Evolutionary conservation across 2,113 vertebrate species (phyloP).

Genomic region (Heterotis niloticus): DNA sequence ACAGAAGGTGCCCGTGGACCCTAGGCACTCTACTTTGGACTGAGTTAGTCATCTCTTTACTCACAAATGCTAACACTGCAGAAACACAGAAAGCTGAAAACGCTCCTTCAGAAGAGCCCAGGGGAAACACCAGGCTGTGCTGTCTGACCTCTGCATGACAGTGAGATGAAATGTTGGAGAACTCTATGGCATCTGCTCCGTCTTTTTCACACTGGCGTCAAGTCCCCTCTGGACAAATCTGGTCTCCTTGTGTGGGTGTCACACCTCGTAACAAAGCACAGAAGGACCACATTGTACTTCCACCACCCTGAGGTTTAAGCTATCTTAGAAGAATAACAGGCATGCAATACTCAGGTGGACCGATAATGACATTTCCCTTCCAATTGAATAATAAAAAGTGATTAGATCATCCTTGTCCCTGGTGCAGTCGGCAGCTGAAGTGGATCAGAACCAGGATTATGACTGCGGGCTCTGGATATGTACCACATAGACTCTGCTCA

Average conservation of each 20-base stretch:
- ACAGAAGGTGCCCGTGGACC: neutral
- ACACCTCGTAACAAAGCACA: neutral
- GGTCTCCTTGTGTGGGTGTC: neutral
- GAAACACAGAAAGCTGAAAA: too few species aligned
- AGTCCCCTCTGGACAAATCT: too few species aligned
- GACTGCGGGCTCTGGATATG: neutral
- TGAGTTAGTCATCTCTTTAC: neutral
- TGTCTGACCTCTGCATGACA: too few species aligned
- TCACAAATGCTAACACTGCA: too few species aligned
- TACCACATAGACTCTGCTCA: neutral
- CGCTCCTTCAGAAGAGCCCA: neutral
- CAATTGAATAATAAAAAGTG: constrained; percentile 33
- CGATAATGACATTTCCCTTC: constrained; percentile 19
- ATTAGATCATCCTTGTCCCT: constrained; percentile 29
- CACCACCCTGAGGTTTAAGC: too few species aligned
- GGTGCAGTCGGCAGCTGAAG: constrained; percentile 5
- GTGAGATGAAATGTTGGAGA: too few species aligned
- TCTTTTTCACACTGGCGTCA: too few species aligned
- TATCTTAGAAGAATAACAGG: neutral
- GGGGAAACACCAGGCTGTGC: neutral
- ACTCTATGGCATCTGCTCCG: too few species aligned
- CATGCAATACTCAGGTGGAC: neutral
- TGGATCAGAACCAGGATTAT: constrained; percentile 2
- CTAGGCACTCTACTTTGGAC: neutral
- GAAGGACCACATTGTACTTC: neutral